Evolutionary conservation across 2,797 vertebrate genomes (phyloP).

Genomic region (Euphonia xanthogaster): DNA sequence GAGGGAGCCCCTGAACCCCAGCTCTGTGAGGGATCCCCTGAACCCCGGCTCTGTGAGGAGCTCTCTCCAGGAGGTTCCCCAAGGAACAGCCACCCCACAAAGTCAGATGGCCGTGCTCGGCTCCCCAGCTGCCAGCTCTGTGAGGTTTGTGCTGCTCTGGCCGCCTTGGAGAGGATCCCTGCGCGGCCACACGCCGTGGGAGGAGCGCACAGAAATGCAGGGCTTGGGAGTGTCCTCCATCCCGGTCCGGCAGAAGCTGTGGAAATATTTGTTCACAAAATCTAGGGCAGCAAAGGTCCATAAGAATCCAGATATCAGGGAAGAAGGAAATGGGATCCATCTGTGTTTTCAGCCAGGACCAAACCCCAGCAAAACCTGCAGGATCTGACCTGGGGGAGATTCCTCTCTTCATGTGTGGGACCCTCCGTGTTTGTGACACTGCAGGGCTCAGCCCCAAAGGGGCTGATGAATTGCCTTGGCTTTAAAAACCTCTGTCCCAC

Average conservation of each 20-base stretch:
- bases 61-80: background rate
- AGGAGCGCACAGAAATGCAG: background rate
- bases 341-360: background rate
- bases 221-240: background rate
- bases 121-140: background rate
- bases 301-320: background rate
- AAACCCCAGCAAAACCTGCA: background rate
- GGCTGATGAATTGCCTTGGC: background rate
- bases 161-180: background rate
- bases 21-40: no score
- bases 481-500: background rate
- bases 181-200: accelerated
- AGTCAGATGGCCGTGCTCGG: background rate
- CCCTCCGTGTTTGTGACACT: accelerated
- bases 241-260: background rate
- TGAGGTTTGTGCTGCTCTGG: background rate
- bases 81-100: background rate
- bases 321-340: background rate
- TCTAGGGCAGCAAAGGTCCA: background rate
- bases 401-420: background rate
- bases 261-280: background rate
- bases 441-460: background rate
- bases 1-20: no score
- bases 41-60: background rate
- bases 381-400: background rate